These are phyloP conservation scores for Acanthosepion esculentum DNA, from an alignment of 2,888 invertebrate species.

Conservation along the genomic window DNA sequence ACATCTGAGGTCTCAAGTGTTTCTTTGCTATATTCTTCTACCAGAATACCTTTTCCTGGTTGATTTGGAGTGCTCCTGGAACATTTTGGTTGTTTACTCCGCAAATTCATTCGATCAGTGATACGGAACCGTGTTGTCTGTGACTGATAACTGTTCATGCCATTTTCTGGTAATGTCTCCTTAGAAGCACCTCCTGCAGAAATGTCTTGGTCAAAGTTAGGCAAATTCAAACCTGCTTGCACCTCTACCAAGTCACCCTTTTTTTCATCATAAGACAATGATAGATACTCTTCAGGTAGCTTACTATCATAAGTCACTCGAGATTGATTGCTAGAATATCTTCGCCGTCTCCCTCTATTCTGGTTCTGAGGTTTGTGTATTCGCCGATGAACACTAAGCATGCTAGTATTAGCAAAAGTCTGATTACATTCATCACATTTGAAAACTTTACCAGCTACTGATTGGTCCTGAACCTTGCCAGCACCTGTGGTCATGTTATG, in stretches of 20 bases:
- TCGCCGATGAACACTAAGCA: conserved; percentile 6
- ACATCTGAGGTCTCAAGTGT: background rate
- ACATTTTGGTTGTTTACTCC: background rate
- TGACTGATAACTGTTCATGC: background rate
- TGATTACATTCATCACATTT: conserved; percentile 14
- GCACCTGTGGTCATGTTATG: background rate
- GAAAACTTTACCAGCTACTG: background rate
- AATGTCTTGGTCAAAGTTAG: background rate
- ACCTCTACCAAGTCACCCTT: background rate
- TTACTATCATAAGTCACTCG: background rate
- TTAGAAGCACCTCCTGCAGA: background rate
- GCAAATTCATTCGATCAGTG: background rate
- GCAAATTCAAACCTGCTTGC: background rate
- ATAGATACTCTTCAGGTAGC: background rate
- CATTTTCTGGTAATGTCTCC: background rate
- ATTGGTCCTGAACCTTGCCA: background rate
- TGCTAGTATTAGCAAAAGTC: background rate
- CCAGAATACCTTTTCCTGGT: background rate
- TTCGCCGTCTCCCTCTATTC: background rate
- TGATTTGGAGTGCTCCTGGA: background rate
- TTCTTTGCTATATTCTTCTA: background rate
- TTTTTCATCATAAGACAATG: background rate
- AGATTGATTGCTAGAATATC: background rate
- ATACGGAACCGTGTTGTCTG: background rate
- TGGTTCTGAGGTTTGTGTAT: background rate